Conservation (phyloP, 2,113 vertebrate species). For the Nicator chloris region DNA sequence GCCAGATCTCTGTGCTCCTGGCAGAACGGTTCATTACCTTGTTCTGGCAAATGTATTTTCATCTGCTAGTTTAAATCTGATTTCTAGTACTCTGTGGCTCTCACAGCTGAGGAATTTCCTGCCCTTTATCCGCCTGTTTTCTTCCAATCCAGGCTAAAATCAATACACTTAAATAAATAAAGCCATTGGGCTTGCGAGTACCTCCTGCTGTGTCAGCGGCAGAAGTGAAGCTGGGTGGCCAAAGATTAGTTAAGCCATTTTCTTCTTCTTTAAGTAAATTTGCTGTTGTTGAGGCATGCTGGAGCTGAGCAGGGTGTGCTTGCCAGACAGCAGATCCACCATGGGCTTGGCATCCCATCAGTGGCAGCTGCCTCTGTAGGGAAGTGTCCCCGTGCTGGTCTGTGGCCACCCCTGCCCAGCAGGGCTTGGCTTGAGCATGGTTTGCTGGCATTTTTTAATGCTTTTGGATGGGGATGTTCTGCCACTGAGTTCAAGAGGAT, state of each 20-base stretch:
- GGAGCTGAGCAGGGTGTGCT: not conserved
- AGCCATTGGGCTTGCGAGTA: not conserved
- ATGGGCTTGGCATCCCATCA: fast-evolving
- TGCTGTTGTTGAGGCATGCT: not conserved
- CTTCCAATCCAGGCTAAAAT: conserved; percentile 56
- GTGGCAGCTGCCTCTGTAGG: not conserved
- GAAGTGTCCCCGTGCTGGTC: not conserved
- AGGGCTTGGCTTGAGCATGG: not conserved
- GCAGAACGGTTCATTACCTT: conserved; percentile 54
- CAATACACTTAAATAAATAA: conserved; percentile 67
- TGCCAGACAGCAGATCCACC: not conserved
- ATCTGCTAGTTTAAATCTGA: conserved; percentile 61
- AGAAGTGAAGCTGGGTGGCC: conserved; percentile 33
- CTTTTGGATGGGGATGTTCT: not conserved
- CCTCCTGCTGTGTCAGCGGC: conserved; percentile 39
- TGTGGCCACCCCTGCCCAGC: not conserved
- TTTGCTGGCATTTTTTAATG: not conserved
- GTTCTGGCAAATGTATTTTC: conserved; percentile 58
- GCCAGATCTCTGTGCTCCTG: conserved; percentile 23
- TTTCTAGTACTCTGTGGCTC: conserved; percentile 37
- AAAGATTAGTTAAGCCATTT: conserved; percentile 57
- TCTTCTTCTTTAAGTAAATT: conserved; percentile 31
- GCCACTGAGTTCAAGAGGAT: not conserved
- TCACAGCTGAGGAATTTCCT: conserved; percentile 62
- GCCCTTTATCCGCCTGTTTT: conserved; percentile 46